Conservation (phyloP, 2,113 vertebrate genomes). For the Cromileptes altivelis region DNA sequence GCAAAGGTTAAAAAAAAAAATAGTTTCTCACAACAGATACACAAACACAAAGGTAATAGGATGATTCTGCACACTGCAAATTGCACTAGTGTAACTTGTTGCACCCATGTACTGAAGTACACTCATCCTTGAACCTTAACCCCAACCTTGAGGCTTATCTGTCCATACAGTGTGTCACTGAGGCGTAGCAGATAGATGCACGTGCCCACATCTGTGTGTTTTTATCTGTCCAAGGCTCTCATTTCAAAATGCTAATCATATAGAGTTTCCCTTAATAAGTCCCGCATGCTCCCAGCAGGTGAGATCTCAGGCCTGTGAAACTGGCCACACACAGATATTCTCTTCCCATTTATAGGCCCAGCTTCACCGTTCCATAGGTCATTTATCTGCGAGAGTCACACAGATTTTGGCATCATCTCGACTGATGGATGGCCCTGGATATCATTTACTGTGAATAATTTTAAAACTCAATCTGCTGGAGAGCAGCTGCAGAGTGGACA, state of each 20-base stretch:
- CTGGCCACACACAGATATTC: not conserved
- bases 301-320: conserved; percentile 6
- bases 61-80: not conserved
- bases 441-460: conserved; percentile 2
- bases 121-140: conserved; percentile 11
- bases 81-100: no score
- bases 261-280: not conserved
- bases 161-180: not conserved
- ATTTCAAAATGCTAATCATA: conserved; percentile 6
- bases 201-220: not conserved
- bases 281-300: conserved; percentile 9
- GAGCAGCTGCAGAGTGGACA: not conserved
- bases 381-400: conserved; percentile 40
- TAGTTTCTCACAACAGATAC: not conserved
- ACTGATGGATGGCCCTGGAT: conserved; percentile 19
- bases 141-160: conserved; percentile 3
- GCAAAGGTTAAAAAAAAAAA: no score
- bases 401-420: conserved; percentile 16
- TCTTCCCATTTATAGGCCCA: conserved; percentile 18
- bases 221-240: not conserved
- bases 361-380: conserved; percentile 28
- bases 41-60: not conserved
- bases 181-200: not conserved
- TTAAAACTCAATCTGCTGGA: conserved; percentile 20
- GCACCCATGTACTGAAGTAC: not conserved